Conservation (phyloP, 2,797 vertebrate genomes). For the Dendrocincla fuliginosa region DNA sequence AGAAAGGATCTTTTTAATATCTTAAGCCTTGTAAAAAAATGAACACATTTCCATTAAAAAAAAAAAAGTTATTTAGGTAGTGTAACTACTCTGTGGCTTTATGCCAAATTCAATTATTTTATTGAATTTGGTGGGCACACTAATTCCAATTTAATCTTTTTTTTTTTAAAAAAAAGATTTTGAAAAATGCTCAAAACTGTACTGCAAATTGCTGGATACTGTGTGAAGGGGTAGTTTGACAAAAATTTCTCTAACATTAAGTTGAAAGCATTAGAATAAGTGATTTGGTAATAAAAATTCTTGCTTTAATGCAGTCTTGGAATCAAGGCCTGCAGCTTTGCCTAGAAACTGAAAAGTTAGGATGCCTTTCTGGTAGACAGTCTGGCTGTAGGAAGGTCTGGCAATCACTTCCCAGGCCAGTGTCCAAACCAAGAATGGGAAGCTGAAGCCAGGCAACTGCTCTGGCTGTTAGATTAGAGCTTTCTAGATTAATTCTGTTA, state of each 20-base stretch:
- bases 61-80: not conserved
- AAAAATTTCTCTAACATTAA: not conserved
- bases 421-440: not conserved
- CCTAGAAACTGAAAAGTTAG: not conserved
- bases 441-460: not conserved
- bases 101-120: not conserved
- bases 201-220: not conserved
- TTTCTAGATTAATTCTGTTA: slow-evolving; percentile 1
- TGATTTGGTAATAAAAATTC: not conserved
- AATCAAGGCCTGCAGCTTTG: not conserved
- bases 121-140: not conserved
- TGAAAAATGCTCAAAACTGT: not conserved
- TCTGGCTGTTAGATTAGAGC: not conserved
- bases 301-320: not conserved
- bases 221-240: not conserved
- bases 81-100: not conserved
- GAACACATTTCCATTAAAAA: not conserved
- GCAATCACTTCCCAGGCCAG: not conserved
- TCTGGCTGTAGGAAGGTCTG: not conserved
- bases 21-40: not conserved
- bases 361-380: not conserved
- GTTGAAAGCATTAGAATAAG: not conserved
- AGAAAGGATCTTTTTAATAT: not conserved
- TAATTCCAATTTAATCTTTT: not conserved
- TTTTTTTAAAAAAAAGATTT: not conserved